Evolutionary conservation across 2,888 invertebrate species (phyloP), one percentile per base, ranked within the genome.

Genomic region (Entomobrya proxima): DNA sequence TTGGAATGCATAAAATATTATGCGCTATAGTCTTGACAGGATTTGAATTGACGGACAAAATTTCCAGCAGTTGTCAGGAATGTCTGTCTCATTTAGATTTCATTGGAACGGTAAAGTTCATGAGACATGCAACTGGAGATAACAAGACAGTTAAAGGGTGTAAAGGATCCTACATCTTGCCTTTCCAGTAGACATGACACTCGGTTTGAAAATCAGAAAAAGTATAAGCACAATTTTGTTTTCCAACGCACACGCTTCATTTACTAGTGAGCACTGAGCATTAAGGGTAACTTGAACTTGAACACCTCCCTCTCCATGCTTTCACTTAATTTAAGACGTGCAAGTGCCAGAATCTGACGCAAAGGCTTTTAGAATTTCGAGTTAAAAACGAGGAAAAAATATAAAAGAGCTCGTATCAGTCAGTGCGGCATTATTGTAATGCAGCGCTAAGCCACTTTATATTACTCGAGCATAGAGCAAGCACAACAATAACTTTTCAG

Each of bases 271-370:
- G 30, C 18, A n/a, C 6, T 1, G 47, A 13, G 37, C 55, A 50
- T 52, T 35, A 55, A 21, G 2, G 7, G 64, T 35, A 24, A 55
- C 24, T 18, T n/a, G 30, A 32, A 50, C 50, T 35, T 75, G 75
- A 75, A 75, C 55, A 75, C 35, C 55, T 44, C 27, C 74, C 40
- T 50, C 50, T 74, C 13, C n/a, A 50, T 44, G 50, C 32, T 35
- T 52, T 50, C 24, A 47, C 75, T 55, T 74, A 74, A 74, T 74
- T 74, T 74, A 50, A 32, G 74, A 50, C 74, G 50, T 74, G 74
- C 50, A 58, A 58, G 7, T 74, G 74, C 74, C 74, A 74, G 74
- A 69, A 44, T 44, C 69, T 1, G 18, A 40, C 21, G 13, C 7
- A 24, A 69, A 44, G 5, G 35, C n/a, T 35, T 37, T 37, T 18